A percentile compares a stretch with the other conserved stretches of the same genome.
Conservation (phyloP, 2,113 vertebrate species). For the Saguinus midas region DNA sequence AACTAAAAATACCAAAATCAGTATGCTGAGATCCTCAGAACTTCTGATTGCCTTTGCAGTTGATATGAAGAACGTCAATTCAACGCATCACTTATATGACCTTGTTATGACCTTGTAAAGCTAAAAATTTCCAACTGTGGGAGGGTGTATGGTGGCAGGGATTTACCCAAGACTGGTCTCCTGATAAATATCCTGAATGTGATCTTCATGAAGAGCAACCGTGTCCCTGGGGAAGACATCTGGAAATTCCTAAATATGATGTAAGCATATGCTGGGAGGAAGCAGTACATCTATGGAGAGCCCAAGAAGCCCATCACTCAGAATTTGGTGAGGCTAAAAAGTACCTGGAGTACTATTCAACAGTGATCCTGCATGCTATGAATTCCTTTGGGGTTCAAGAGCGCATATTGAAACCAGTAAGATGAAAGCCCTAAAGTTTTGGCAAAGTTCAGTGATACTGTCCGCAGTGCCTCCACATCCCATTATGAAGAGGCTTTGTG, state of each 20-base stretch:
- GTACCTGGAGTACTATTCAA: background rate
- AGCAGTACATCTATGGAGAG: conserved; percentile 52
- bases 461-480: background rate
- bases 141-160: background rate
- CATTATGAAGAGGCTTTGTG: background rate
- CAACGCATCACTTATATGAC: background rate
- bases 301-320: conserved; percentile 51
- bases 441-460: background rate
- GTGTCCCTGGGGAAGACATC: background rate
- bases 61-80: conserved; percentile 10
- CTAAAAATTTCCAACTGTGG: conserved; percentile 55
- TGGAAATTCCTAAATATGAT: conserved; percentile 32
- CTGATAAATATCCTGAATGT: conserved; percentile 44
- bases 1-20: background rate
- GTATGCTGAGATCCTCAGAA: conserved; percentile 51
- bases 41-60: background rate
- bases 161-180: conserved; percentile 36
- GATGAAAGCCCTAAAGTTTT: background rate
- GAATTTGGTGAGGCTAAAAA: conserved; percentile 26
- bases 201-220: conserved; percentile 24
- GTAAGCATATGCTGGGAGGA: background rate
- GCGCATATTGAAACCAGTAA: background rate
- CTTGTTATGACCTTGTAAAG: background rate
- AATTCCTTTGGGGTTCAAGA: conserved; percentile 36
- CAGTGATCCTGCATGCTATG: background rate